Conservation (phyloP, 2,113 vertebrate species). For the Thalassarche chlororhynchos region DNA sequence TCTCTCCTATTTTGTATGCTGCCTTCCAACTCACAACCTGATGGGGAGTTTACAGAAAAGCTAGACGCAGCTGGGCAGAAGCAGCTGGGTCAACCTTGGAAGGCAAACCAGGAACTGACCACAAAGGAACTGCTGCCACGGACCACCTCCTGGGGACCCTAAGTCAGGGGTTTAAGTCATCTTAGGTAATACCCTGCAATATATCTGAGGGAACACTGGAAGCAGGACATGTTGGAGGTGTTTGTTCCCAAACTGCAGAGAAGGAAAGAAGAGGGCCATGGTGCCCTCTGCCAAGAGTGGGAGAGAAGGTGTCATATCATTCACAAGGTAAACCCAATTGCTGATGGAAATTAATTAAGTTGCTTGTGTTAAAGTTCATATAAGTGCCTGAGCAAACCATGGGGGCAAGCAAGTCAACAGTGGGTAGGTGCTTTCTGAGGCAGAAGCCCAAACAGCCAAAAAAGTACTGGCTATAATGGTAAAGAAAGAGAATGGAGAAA, state of each 20-base stretch:
- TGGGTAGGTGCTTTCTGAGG: neutral
- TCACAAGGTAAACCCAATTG: neutral
- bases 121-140: neutral
- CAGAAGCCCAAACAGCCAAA: neutral
- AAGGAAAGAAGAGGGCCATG: neutral
- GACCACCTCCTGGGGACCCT: too few relatives aligned
- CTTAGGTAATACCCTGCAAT: neutral
- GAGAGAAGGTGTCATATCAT: neutral
- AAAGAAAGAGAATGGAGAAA: neutral
- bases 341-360: neutral
- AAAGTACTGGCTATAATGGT: neutral
- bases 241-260: neutral
- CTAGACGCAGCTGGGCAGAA: neutral
- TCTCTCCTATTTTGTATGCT: neutral
- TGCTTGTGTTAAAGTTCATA: neutral
- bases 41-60: neutral
- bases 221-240: neutral
- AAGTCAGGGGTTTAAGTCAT: neutral
- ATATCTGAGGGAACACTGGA: neutral
- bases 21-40: neutral
- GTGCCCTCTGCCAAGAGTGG: neutral
- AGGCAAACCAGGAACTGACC: neutral
- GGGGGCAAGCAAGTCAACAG: neutral
- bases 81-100: neutral
- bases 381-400: neutral